Evolutionary conservation across 64 coral and sea anemone genomes (phyloP).

Genomic region (Actinia equina): DNA sequence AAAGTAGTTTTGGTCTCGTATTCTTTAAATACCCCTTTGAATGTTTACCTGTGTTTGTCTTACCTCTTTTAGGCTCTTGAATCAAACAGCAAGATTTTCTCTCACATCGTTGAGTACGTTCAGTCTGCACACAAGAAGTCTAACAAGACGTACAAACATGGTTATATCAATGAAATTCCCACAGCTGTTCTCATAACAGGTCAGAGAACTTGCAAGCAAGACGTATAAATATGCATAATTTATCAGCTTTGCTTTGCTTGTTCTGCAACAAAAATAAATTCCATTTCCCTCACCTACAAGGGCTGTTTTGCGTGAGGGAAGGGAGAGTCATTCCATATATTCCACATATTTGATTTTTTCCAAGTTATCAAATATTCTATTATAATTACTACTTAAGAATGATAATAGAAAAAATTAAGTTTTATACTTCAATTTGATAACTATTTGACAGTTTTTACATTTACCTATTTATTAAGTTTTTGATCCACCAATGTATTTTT

Average conservation of each 20-base stretch:
- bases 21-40: no score
- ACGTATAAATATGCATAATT: background rate
- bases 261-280: no score
- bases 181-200: slow-evolving; percentile 65
- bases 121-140: slow-evolving; percentile 35
- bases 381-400: no score
- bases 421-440: no score
- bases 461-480: background rate
- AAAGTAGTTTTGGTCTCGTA: no score
- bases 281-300: no score
- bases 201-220: background rate
- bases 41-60: no score
- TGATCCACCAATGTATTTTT: background rate
- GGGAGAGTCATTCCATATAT: background rate
- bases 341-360: no score
- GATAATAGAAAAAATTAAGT: no score
- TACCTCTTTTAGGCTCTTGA: slow-evolving; percentile 35
- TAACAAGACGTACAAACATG: background rate
- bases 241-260: no score
- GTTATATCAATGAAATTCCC: slow-evolving; percentile 46
- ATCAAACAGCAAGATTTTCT: slow-evolving; percentile 62
- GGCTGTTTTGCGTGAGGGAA: no score
- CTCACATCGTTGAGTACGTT: slow-evolving; percentile 40
- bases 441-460: background rate
- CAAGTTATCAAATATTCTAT: no score